Evolutionary conservation across 2,113 vertebrate genomes (phyloP).

Genomic region (Chlamydotis undulata): DNA sequence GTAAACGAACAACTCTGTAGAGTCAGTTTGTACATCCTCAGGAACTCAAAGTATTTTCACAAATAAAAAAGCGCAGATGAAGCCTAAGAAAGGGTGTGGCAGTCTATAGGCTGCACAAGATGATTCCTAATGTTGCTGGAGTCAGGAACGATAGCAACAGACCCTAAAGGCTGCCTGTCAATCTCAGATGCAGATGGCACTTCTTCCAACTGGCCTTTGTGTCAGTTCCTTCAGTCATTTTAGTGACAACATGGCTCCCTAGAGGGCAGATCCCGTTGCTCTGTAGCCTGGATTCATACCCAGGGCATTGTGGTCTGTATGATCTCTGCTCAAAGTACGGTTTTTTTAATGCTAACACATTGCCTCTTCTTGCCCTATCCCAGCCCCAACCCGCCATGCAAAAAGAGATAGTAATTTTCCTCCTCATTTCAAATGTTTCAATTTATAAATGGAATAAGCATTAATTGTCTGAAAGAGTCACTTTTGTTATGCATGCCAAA

Average conservation of each 20-base stretch:
- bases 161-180: conserved; percentile 71
- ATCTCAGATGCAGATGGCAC: conserved; percentile 65
- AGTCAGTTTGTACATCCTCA: conserved; percentile 5
- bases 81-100: conserved; percentile 37
- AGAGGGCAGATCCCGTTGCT: conserved; percentile 66
- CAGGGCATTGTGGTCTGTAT: conserved; percentile 39
- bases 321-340: conserved; percentile 13
- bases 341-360: conserved; percentile 58
- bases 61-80: conserved; percentile 29
- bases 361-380: neutral
- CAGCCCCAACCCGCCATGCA: neutral
- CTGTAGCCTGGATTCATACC: conserved; percentile 54
- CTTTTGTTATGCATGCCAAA: conserved; percentile 13
- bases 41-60: conserved; percentile 27
- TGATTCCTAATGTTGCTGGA: conserved; percentile 31
- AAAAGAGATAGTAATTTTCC: neutral
- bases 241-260: conserved; percentile 60
- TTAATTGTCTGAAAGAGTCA: conserved; percentile 25
- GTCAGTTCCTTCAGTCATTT: conserved; percentile 70
- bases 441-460: conserved; percentile 34
- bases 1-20: conserved; percentile 14
- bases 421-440: conserved; percentile 11
- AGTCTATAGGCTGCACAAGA: conserved; percentile 9
- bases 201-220: conserved; percentile 64
- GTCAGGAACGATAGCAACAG: conserved; percentile 41